Percentiles rank a stretch among this genome's conserved stretches.
Evolutionary conservation across 2,797 vertebrate species (phyloP).

Genomic region (Tragelaphus oryx): DNA sequence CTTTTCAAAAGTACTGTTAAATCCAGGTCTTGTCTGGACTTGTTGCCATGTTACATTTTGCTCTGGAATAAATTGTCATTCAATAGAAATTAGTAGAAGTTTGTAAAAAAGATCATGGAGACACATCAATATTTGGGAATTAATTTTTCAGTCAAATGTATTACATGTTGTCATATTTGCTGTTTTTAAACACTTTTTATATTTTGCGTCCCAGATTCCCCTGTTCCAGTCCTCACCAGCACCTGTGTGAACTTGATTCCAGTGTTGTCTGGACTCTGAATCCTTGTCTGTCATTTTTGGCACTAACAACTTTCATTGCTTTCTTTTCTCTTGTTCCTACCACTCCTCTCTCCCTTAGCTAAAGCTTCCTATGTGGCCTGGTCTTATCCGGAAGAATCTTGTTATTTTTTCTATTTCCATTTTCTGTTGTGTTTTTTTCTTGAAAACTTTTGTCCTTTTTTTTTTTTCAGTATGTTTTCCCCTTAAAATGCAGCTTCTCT

Average conservation of each 20-base stretch:
- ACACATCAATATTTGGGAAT: background rate
- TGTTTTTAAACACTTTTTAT: background rate
- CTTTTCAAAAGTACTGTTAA: background rate
- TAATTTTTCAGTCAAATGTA: conserved; percentile 21
- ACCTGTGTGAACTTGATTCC: background rate
- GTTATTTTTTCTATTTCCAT: background rate
- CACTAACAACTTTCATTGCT: background rate
- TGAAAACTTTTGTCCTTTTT: background rate
- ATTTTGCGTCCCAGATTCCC: background rate
- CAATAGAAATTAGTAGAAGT: conserved; percentile 5
- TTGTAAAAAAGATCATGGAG: background rate
- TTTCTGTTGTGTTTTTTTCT: background rate
- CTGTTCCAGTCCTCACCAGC: background rate
- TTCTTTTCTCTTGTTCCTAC: background rate
- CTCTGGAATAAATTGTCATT: conserved; percentile 28
- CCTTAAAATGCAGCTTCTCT: background rate
- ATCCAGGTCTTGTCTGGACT: background rate
- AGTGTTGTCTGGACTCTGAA: background rate
- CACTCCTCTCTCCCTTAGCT: background rate
- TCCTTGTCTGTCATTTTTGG: background rate
- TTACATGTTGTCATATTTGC: background rate
- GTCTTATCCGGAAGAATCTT: background rate
- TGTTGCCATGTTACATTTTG: conserved; percentile 11
- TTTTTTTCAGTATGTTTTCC: background rate
- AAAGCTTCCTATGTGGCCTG: background rate